Conservation (phyloP, 2,113 vertebrate species). For the Cephalopterus ornatus region DNA sequence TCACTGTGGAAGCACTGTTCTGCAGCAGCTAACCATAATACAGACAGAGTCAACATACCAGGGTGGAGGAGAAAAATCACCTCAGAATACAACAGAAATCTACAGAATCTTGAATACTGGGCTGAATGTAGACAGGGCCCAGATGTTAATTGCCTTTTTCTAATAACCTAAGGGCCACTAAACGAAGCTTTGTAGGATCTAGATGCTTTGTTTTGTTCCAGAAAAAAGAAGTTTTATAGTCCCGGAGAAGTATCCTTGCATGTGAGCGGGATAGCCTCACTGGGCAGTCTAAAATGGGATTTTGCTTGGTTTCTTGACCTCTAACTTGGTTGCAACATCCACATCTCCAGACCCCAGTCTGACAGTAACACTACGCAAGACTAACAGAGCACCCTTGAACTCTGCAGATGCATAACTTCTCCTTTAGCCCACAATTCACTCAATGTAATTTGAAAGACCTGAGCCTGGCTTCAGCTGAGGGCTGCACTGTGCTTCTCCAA, state of each 20-base stretch:
- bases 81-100: not conserved
- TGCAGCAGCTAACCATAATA: not conserved
- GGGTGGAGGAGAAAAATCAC: accelerated
- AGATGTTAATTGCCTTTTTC: not conserved
- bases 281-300: not conserved
- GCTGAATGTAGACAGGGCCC: not conserved
- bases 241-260: not conserved
- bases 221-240: not conserved
- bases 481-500: not conserved
- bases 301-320: not conserved
- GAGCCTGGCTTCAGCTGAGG: not conserved
- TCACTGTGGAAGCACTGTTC: not conserved
- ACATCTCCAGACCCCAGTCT: accelerated
- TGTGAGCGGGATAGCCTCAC: not conserved
- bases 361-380: not conserved
- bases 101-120: not conserved
- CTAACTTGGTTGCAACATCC: not conserved
- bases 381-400: not conserved
- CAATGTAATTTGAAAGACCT: not conserved
- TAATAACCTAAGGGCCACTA: not conserved
- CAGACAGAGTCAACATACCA: not conserved
- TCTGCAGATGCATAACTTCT: not conserved
- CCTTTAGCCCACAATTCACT: not conserved
- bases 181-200: not conserved
- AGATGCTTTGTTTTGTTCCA: not conserved